Evolutionary conservation across 35 echinoderm and acorn worm genomes (phyloP), one percentile per base, ranked within the genome.

Genomic region (Lytechinus pictus): DNA sequence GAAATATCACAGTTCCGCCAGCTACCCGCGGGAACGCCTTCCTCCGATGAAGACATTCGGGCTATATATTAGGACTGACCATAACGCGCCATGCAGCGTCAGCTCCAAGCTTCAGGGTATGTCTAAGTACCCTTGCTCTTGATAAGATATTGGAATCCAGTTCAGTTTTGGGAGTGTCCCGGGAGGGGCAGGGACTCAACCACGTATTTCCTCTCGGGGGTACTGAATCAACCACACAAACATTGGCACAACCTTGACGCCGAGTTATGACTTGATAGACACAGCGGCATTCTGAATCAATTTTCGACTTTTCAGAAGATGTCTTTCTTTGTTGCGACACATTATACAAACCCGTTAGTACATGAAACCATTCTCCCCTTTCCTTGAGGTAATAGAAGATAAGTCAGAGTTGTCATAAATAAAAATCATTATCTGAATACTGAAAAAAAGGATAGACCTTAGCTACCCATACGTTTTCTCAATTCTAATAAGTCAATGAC

Each of bases 171-270:
- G 66, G 66, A 79, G 66, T 79, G 28, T 90, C 88, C 88, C 88
- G 88, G 88, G 88, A 90, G 88, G 88, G 88, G 88, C 88, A 29
- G 52, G 88, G 66, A 90, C 28, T 90, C 88, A 90, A 90, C 88
- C 88, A 54, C 28, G 88, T 28, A 90, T 33, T 90, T 90, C 88
- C 88, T 90, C 88, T 44, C 28, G 11, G 11, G 88, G 88, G 88
- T 5, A 90, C 19, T 27, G 52, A 33, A 90, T 90, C 88, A 90
- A 90, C 88, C 28, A 9, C 88, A 54, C 27, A 90, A 90, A 90
- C 88, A 90, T 90, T 90, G 88, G 88, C 88, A 90, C 52, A 90
- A 29, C 88, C 88, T 90, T 51, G 88, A 90, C 88, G 28, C 28
- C 88, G 88, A 90, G 52, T 90, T 90, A 90, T 90, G 88, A 90